Evolutionary conservation across 1,140 invertebrate genomes (phyloP).

Genomic region (Brachystomella parvula): DNA sequence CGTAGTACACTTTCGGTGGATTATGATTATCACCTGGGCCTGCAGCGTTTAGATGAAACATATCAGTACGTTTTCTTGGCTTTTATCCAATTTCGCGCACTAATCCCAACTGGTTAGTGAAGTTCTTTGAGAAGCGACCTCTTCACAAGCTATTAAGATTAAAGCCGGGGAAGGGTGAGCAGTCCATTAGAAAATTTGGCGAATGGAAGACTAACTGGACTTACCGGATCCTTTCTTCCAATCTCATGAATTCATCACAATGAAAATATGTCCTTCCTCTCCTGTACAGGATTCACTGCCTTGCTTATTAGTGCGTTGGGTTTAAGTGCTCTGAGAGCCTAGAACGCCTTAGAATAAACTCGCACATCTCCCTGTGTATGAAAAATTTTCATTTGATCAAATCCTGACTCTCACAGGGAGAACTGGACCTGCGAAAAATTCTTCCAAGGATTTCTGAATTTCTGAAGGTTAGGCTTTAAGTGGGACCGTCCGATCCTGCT

Average conservation of each 20-base stretch:
- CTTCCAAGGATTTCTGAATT: neutral
- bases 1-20: no score
- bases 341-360: no score
- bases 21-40: no score
- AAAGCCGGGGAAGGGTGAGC: neutral
- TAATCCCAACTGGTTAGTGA: no score
- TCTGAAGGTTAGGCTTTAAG: neutral
- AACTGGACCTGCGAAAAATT: neutral
- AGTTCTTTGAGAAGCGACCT: no score
- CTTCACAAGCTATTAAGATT: no score
- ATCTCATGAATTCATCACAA: neutral
- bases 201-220: neutral
- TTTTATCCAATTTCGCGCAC: no score
- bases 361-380: no score
- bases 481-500: neutral
- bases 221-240: neutral
- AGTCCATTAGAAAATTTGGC: neutral
- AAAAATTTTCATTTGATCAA: neutral
- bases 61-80: no score
- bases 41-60: no score
- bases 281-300: neutral
- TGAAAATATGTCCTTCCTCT: neutral
- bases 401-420: no score
- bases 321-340: no score
- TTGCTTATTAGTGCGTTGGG: neutral